Evolutionary conservation across 2,888 invertebrate genomes (phyloP), one percentile per base, ranked within the genome.

Genomic region (Hemithea aestivaria): DNA sequence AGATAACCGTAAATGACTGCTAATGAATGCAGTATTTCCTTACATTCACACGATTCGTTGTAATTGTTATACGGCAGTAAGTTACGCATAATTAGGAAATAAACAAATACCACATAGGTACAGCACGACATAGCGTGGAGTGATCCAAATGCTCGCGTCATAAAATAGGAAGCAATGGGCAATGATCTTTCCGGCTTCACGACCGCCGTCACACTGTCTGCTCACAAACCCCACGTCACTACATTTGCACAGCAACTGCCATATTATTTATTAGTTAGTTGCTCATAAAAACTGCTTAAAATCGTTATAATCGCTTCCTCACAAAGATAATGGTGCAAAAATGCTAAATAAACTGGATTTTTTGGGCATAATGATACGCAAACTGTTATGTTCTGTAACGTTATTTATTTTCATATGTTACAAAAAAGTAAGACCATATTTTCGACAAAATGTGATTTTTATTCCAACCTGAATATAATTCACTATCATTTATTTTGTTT

Each of bases 111-210:
- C n/a, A n/a, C n/a, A 16, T 16, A 16, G 16, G 16, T 16, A 16
- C 16, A 16, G 12, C 7, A 3, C 11, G 6, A 23, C 30, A 24
- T 27, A 25, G 27, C 20, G 11, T 31, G 31, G 9, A 39, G 22
- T 33, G 8, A 27, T 20, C 10, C 16, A 35, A 33, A 31, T 27
- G 22, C 8, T 16, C 16, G 16, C 16, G 28, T 34, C 20, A 12
- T 6, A 35, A 20, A 16, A 27, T 9, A 27, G 31, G 25, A 42
- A 44, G 33, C 43, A 46, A 34, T 39, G 40, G 41, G 33, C 43
- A 46, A 34, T 39, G 40, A 41, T 45, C 40, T 29, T 37, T 44
- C 42, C 50, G 46, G 42, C 39, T 33, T 45, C 44, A 36, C 42
- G 39, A 35, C 27, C 44, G 28, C 25, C 49, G 47, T 49, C 49